Base-by-base conservation (phyloP, 2,113 vertebrate genomes). In the Phainopepla nitens region DNA sequence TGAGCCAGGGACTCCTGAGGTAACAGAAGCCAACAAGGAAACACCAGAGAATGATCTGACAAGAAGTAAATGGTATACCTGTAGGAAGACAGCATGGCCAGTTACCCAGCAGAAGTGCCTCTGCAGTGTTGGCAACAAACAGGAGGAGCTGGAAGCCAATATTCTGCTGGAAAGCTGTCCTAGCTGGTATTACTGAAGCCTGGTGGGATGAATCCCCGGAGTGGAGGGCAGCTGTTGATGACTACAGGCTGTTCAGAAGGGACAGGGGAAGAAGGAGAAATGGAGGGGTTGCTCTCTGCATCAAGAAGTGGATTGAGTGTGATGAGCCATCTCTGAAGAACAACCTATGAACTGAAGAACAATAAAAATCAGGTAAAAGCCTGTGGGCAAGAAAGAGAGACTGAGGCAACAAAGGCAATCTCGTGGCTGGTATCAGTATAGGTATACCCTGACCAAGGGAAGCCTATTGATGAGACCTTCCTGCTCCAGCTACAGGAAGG, bases 91-190 rank as follows among this genome's bases (percentile, higher is more conserved):
- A 18, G 3, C 14, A 44, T 7, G 22, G 11, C 9, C 31, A 18
- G 14, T 27, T 12, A 21, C 17, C 11, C 51, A 44, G 31, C 14
- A 50, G 44, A 42, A 14, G 61, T 42, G 53, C 25, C 25, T 68
- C 31, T 27, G 22, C 25, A 36, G 36, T 0, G 0, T 12, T 27
- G 31, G 7, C 21, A 31, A 15, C 14, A 44, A 58, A 86, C 5
- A 76, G 44, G 20, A 42, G 31, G 10, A 58, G 16, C 14, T 68
- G 36, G 25, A 85, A 49, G 14, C 21, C 21, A 58, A 51, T 2
- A 4, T 2, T 2, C 31, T 50, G 36, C 25, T 68, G 45, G 17
- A 60, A 50, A 51, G 11, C 6, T 9, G 4, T 36, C 36, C 53
- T 58, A 35, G 25, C 14, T 68, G 36, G 36, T 36, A 8, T 31